Conservation (phyloP, 2,888 invertebrate genomes). For the Philonicus albiceps region DNA sequence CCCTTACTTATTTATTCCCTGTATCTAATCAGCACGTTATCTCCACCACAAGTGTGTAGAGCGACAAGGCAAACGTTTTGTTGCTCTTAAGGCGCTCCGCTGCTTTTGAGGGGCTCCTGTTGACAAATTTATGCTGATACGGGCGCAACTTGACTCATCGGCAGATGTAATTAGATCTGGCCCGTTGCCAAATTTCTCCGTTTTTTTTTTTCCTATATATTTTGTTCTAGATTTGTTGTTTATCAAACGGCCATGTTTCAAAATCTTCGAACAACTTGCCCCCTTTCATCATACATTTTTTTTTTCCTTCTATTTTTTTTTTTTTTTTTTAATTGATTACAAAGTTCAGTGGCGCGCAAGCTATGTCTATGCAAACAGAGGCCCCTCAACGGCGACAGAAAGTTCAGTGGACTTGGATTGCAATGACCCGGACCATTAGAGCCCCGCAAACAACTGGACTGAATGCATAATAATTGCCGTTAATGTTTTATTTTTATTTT, state of each 20-base stretch:
- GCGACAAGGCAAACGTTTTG: background rate
- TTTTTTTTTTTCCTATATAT: background rate
- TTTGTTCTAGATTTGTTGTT: background rate
- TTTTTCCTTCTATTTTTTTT: background rate
- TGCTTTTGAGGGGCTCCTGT: background rate
- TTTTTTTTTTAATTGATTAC: background rate
- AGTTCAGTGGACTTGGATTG: background rate
- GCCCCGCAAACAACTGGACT: background rate
- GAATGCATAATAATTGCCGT: background rate
- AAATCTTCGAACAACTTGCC: background rate
- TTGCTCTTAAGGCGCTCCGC: background rate
- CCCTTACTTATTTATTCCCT: background rate
- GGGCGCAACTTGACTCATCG: constrained; percentile 6
- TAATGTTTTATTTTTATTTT: too few relatives aligned
- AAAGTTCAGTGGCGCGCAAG: background rate
- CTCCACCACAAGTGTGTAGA: background rate
- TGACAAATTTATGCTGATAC: constrained; percentile 19
- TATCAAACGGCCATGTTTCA: background rate
- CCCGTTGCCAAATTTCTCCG: background rate
- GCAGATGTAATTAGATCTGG: constrained; percentile 18
- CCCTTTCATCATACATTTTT: background rate
- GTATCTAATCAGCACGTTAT: background rate
- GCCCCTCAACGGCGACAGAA: background rate
- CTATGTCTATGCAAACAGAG: background rate
- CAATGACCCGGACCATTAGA: background rate